Base-by-base conservation (phyloP, 1,140 invertebrate genomes). In the Zophobas atratus region DNA sequence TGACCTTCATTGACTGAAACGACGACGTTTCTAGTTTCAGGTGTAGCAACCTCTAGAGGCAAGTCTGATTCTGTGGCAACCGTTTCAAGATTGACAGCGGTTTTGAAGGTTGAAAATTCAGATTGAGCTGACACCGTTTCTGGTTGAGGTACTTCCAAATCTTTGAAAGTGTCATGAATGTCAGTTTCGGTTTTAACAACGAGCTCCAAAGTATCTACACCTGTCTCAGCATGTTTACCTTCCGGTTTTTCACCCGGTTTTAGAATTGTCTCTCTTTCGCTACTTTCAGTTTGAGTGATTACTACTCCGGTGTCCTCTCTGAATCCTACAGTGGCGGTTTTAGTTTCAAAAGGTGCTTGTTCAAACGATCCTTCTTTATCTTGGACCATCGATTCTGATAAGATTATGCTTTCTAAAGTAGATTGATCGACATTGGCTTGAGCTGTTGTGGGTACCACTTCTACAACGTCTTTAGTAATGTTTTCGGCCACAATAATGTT, bases 121-220 rank as follows among this genome's bases (percentile, higher is more conserved):
- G 84, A 75, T 5, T 83, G 83, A 38, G 89, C 89, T 39, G 77
- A 86, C 1, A 43, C 86, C 49, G 87, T 83, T 1, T 84, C 80
- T 86, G 92, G 91, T 71, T 91, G 88, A 33, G 89, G 82, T 43
- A 91, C 78, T 72, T 89, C 86, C 8, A 92, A 82, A 73, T 90
- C 89, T 81, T 89, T 83, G n/a, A 73, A 73, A 2, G 6, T 85
- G 86, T 75, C 91, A 89, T 80, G 88, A 85, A 73, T 88, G 85
- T 75, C 84, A 82, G 76, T 88, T 86, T 33, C 89, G 85, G 82
- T 87, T 87, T 77, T 88, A 84, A 77, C 77, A 53, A 88, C 83
- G 43, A 87, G 72, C 63, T 86, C 77, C 36, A 93, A 88, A 39
- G 87, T 82, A 38, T 88, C 56, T 33, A 49, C 39, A n/a, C 39